Evolutionary conservation across 2,888 invertebrate species (phyloP), one percentile per base, ranked within the genome.

Genomic region (Cremastobaeus sp.): DNA sequence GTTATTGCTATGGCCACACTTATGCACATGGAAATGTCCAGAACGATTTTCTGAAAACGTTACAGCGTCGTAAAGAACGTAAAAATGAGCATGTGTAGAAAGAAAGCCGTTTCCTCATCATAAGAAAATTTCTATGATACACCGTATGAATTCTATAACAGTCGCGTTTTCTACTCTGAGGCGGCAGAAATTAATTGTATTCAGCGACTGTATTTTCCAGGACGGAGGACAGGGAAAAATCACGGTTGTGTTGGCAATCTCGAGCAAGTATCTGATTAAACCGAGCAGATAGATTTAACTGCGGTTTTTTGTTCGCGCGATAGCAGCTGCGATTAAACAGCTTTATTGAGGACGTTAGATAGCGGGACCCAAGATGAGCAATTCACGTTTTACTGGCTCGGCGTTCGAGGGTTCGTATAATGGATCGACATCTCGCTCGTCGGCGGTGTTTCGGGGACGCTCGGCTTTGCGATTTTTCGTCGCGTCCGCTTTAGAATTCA

Each of bases 281-380:
- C 11, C 20, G 39, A 41, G 9, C 12, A 14, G 62, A 55, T 62
- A 70, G 52, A 70, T 62, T 70, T 55, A 62, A 70, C 69, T 48
- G 62, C 47, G 54, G 50, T 52, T 52, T 60, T 60, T 69, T 54
- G 50, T 60, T 39, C 35, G 54, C 47, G 48, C 55, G 69, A 70
- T 70, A 70, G 8, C 69, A 62, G 69, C 69, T 54, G 62, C 69
- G 69, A 70, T 70, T 62, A 70, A 70, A 43, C 69, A 6, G 62
- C 62, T 70, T 62, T 54, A 70, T 70, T 48, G 60, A 45, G 69
- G 48, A 60, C 47, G 52, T 47, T 60, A 69, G 43, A 60, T 60
- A 39, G 60, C 69, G 60, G 60, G 37, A 48, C 14, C 37, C 48
- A 37, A 55, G 55, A 70, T 48, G 70, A 70, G 62, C 62, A 64